Base-by-base conservation (phyloP, 2,797 vertebrate genomes). In the Tadarida brasiliensis region DNA sequence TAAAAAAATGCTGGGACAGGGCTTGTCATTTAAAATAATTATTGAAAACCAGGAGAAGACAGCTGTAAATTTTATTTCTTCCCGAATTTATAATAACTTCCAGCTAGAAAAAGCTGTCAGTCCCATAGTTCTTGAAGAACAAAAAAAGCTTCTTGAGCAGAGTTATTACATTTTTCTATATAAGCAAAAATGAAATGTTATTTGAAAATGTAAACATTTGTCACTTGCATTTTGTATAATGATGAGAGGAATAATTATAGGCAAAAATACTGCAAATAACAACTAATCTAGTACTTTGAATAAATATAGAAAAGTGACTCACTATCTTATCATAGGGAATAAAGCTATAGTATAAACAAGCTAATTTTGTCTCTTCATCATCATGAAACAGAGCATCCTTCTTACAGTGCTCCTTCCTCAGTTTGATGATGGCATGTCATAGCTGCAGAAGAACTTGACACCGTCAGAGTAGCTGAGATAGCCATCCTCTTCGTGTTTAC, bases 81-180 rank as follows among this genome's bases (percentile, higher is more conserved):
- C 97, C 93, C 70, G 35, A 67, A 92, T 90, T 96, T 97, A 84
- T 87, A 54, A 70, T 67, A 97, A 97, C 84, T 97, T 95, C 68
- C 61, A 94, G 94, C 74, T 96, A 95, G 89, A 96, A 94, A 97
- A 97, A 97, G 78, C 49, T 94, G 86, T 97, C 86, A 90, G 5
- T 94, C 89, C 59, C 91, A 33, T 80, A 96, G 95, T 84, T 93
- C 0, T 82, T 47, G 33, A 73, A 83, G 90, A 96, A 54, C 68
- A 57, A 82, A 92, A 87, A 95, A 59, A 94, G 9, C 73, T 68
- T 76, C 56, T 77, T 30, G 3, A 86, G 22, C 44, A 90, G 49
- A 39, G 5, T 97, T 90, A 91, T 57, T 83, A 49, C 5, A 11
- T 65, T 84, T 91, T 94, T 95, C 94, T 89, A 30, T 16, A 3